Evolutionary conservation across 30 jellyfish, hydroid and myxozoan species (phyloP).

Genomic region (Aurelia sp.): DNA sequence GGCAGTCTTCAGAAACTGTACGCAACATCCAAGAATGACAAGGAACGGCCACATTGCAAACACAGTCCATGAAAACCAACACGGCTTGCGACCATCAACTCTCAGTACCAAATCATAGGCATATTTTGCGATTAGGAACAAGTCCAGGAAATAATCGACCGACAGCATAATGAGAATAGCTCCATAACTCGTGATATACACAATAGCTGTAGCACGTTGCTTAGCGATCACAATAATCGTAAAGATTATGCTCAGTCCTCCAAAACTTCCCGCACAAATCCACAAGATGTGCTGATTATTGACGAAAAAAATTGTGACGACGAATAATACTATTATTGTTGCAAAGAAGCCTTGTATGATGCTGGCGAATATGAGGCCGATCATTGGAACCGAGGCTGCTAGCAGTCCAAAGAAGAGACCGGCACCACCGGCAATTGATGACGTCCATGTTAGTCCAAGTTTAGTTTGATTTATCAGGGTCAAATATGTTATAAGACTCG

Average conservation of each 20-base stretch:
- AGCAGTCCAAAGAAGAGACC: conserved; percentile 78
- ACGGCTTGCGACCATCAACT: conserved; percentile 51
- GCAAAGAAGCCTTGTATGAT: conserved; percentile 74
- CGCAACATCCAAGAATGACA: conserved; percentile 80
- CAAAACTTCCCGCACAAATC: conserved; percentile 75
- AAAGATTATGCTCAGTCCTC: conserved; percentile 72
- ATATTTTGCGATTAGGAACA: conserved; percentile 63
- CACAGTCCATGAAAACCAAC: conserved; percentile 93
- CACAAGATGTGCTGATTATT: conserved; percentile 30
- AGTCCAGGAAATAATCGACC: conserved; percentile 80
- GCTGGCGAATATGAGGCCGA: conserved; percentile 80
- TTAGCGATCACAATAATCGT: conserved; percentile 21
- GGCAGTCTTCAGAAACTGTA: conserved; percentile 89
- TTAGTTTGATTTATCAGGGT: conserved; percentile 45
- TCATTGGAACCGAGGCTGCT: conserved; percentile 67
- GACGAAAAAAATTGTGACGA: conserved; percentile 58
- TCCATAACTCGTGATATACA: conserved; percentile 87
- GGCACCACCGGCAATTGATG: conserved; percentile 80
- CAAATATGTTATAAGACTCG: conserved; percentile 68
- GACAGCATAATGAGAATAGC: conserved; percentile 80
- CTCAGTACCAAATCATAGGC: conserved; percentile 56
- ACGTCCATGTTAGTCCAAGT: conserved; percentile 61
- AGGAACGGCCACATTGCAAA: conserved; percentile 87
- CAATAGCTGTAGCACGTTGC: conserved; percentile 73
- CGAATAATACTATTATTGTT: conserved; percentile 49